A percentile compares a stretch with the other conserved stretches of the same genome.
These are phyloP conservation scores for Scaptomyza graminum DNA, from an alignment of 1,140 invertebrate genomes.

Conservation along the genomic window DNA sequence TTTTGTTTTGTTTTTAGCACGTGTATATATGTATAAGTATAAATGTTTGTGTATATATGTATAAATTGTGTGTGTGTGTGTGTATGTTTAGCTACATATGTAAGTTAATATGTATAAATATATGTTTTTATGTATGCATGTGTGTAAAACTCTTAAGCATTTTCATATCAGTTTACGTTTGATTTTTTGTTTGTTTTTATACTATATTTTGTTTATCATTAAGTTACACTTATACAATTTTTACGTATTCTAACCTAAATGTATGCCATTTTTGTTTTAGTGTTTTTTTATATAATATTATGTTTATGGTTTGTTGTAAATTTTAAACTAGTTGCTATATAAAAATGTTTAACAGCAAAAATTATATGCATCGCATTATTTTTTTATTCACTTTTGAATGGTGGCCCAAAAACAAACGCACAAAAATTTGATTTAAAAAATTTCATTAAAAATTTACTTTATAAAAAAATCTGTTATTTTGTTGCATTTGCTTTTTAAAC, in stretches of 20 bases:
- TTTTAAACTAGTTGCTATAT: constrained; percentile 68
- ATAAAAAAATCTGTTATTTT: constrained; percentile 45
- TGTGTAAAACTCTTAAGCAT: constrained; percentile 55
- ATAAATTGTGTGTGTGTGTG: constrained; percentile 30
- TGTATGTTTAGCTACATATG: constrained; percentile 27
- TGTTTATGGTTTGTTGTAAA: constrained; percentile 61
- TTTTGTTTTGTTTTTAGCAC: constrained; percentile 51
- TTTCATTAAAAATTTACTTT: constrained; percentile 56
- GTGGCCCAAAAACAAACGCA: constrained; percentile 67
- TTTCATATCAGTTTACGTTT: constrained; percentile 18
- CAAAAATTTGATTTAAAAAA: constrained; percentile 51
- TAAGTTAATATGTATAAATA: constrained; percentile 22
- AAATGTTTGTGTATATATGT: constrained; percentile 36
- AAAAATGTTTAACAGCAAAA: constrained; percentile 71
- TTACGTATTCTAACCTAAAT: constrained; percentile 81
- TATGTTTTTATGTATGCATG: constrained; percentile 27
- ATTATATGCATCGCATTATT: constrained; percentile 55
- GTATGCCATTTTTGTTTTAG: constrained; percentile 65
- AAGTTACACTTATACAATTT: constrained; percentile 79
- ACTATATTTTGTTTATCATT: constrained; percentile 78
- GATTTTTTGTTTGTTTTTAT: constrained; percentile 47
- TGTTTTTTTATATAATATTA: constrained; percentile 29
- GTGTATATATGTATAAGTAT: constrained; percentile 34
- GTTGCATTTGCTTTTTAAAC: constrained; percentile 11
- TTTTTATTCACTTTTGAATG: constrained; percentile 33